Conservation (phyloP, 2,113 vertebrate genomes). For the Ammodramus savannarum region DNA sequence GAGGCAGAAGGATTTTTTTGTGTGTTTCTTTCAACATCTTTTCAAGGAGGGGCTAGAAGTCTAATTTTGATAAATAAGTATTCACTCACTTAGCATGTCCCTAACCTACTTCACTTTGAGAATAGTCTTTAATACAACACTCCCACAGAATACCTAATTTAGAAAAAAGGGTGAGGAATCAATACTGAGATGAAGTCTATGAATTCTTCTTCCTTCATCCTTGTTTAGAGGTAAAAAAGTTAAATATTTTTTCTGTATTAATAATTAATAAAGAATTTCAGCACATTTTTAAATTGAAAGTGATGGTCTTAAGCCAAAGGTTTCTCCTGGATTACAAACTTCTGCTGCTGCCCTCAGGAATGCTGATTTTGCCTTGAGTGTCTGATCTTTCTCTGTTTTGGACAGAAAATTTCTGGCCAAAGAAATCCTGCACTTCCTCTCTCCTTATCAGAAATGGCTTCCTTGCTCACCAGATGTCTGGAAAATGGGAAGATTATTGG, state of each 20-base stretch:
- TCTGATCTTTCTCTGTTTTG: background rate
- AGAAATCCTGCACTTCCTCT: background rate
- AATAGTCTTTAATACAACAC: background rate
- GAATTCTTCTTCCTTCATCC: background rate
- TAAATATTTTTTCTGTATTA: background rate
- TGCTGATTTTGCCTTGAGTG: rapidly evolving
- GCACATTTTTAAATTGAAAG: background rate
- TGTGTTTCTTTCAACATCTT: background rate
- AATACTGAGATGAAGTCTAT: background rate
- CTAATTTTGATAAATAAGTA: background rate
- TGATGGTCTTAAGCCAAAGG: background rate
- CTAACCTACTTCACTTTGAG: background rate
- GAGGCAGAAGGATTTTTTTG: background rate
- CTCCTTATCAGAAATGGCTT: background rate
- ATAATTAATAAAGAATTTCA: background rate
- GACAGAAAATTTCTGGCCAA: background rate
- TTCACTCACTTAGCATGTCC: background rate
- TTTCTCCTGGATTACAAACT: background rate
- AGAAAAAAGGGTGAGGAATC: background rate
- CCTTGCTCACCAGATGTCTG: background rate
- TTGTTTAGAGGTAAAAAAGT: background rate
- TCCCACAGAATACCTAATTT: background rate
- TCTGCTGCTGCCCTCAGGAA: background rate
- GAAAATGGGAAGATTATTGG: background rate
- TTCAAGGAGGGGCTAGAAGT: background rate